Conservation (phyloP, 1,140 invertebrate species). For the Scylla paramamosain region DNA sequence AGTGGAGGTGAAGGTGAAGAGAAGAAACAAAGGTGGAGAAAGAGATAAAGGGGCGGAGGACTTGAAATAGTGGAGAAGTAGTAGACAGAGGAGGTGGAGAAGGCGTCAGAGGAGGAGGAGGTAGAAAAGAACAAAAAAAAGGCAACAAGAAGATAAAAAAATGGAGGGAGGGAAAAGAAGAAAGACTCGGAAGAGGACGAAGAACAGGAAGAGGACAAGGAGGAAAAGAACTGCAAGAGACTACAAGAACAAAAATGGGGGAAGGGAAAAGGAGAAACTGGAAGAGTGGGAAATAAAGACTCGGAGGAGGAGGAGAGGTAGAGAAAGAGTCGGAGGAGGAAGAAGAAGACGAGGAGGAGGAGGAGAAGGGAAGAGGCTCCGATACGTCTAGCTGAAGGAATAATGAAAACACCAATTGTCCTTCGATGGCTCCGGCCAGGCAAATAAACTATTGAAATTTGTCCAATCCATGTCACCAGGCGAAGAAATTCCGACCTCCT, state of each 20-base stretch:
- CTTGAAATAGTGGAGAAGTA: not conserved
- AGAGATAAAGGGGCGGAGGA: not conserved
- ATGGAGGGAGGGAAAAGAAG: not conserved
- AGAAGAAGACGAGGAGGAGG: not conserved
- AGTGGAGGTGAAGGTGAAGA: not conserved
- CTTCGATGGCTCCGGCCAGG: conserved; percentile 50
- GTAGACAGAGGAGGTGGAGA: not conserved
- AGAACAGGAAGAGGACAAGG: not conserved
- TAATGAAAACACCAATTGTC: conserved; percentile 70
- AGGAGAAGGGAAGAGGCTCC: conserved; percentile 1
- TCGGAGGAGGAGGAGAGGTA: not conserved
- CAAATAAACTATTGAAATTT: conserved; percentile 73
- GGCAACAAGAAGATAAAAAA: not conserved
- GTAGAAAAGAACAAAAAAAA: not conserved
- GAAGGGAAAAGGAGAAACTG: not conserved
- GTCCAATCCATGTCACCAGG: conserved; percentile 67
- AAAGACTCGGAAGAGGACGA: not conserved
- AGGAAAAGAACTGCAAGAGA: not conserved
- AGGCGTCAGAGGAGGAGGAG: not conserved
- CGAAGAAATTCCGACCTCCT: conserved; percentile 45
- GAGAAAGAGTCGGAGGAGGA: not conserved
- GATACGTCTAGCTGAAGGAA: conserved; percentile 59
- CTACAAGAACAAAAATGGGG: not conserved
- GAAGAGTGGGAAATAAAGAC: not conserved
- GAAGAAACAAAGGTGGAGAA: not conserved